These are phyloP conservation scores for Phalanger gymnotis DNA, from an alignment of 2,797 vertebrate genomes.

Conservation along the genomic window DNA sequence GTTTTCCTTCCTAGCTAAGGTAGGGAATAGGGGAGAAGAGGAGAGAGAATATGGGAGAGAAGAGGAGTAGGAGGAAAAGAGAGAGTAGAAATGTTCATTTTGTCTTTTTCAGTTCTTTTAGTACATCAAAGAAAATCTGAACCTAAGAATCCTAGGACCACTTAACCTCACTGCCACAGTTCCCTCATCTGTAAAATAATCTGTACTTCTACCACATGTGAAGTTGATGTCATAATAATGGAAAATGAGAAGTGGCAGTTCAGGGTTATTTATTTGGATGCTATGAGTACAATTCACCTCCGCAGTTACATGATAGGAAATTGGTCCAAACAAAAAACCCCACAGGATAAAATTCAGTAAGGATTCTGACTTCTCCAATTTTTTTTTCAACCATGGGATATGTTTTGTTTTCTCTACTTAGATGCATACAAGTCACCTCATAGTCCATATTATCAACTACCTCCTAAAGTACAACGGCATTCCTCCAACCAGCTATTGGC, in stretches of 20 bases:
- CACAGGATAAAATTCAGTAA: neutral
- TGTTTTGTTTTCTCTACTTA: conserved; percentile 70
- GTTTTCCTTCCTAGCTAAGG: neutral
- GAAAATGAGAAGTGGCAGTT: neutral
- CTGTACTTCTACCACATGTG: neutral
- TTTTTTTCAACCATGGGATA: neutral
- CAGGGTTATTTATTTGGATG: neutral
- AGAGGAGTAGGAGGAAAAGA: neutral
- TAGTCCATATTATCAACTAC: conserved; percentile 98
- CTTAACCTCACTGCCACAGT: neutral
- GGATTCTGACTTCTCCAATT: neutral
- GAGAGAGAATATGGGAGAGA: neutral
- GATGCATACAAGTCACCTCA: conserved; percentile 96
- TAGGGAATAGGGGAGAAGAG: neutral
- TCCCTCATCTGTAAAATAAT: neutral
- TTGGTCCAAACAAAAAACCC: neutral
- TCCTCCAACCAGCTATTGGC: conserved; percentile 93
- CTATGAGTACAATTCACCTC: neutral
- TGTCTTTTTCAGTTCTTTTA: neutral
- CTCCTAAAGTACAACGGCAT: conserved; percentile 97
- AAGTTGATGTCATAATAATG: neutral
- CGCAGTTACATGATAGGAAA: neutral
- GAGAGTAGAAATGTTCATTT: neutral
- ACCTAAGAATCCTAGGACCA: neutral
- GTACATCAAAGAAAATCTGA: neutral